phyloP scores from a whole-genome alignment of 2,797 vertebrate genomes.

The Acanthopagrus latus region DNA sequence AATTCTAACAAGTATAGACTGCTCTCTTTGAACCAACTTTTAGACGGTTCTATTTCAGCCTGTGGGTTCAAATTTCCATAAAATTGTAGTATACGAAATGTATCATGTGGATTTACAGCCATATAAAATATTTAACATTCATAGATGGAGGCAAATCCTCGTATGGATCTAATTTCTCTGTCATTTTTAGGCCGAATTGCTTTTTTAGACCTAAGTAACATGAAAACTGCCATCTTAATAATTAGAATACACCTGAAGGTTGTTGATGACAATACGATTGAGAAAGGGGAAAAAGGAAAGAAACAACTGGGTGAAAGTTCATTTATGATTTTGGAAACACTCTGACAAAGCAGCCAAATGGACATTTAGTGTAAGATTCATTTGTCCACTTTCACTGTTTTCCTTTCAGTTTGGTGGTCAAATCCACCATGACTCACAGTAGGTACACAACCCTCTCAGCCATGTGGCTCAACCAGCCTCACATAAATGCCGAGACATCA shows the following conservation, averaged over 20 bases:
- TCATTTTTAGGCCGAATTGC: neutral
- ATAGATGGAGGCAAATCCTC: neutral
- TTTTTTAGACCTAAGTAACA: neutral
- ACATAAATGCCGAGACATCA: neutral
- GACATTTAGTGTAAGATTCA: too few species aligned
- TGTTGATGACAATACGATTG: too few species aligned
- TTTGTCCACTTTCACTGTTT: neutral
- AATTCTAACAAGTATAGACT: neutral
- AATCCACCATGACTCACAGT: too few species aligned
- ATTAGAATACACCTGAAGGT: neutral
- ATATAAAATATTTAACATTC: too few species aligned
- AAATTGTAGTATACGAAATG: neutral
- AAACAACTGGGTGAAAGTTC: neutral
- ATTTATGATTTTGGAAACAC: neutral
- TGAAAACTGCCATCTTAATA: neutral
- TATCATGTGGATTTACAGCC: too few species aligned
- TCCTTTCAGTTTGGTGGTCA: neutral
- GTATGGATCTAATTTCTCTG: neutral
- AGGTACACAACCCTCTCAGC: too few species aligned
- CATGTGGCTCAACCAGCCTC: neutral
- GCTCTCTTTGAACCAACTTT: neutral
- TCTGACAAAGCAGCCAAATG: too few species aligned
- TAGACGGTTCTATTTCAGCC: too few species aligned
- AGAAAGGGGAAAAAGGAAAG: neutral
- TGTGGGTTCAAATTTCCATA: neutral